A percentile compares a stretch with the other conserved stretches of the same genome.
phyloP scores from a whole-genome alignment of 92 coral and sea anemone genomes.

The Hydrozoanthus gracilis region DNA sequence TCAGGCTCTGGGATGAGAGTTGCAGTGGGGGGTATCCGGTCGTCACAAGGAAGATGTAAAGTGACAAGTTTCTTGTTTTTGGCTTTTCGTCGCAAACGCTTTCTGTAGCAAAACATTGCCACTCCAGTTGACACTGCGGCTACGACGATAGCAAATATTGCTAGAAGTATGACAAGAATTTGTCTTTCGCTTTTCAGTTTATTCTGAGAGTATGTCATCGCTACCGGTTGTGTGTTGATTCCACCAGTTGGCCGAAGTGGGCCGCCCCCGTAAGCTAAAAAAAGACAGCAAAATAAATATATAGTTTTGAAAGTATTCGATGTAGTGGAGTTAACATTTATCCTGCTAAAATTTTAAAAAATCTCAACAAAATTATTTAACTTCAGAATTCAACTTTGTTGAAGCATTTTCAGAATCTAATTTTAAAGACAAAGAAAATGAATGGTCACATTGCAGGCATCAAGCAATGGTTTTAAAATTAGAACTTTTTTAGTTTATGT shows the following conservation, averaged over 20 bases:
- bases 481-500: no score
- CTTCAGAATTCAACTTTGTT: no score
- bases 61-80: slow-evolving; percentile 32
- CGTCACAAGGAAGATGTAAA: slow-evolving; percentile 16
- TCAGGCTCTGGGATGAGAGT: slow-evolving; percentile 68
- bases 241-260: not conserved
- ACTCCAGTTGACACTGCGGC: slow-evolving; percentile 49
- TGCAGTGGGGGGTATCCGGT: slow-evolving; percentile 43
- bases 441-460: no score
- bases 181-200: slow-evolving; percentile 18
- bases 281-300: not conserved
- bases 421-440: no score
- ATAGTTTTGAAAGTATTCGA: not conserved
- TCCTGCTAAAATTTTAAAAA: no score
- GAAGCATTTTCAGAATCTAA: no score
- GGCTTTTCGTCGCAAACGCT: slow-evolving; percentile 45
- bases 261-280: not conserved
- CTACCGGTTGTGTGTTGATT: not conserved
- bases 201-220: not conserved
- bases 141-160: slow-evolving; percentile 47
- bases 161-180: slow-evolving; percentile 56
- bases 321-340: no score
- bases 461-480: no score
- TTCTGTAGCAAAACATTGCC: slow-evolving; percentile 69
- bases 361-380: no score